phyloP scores from a whole-genome alignment of 2,113 vertebrate genomes.

The Corythornis madagascariensis region DNA sequence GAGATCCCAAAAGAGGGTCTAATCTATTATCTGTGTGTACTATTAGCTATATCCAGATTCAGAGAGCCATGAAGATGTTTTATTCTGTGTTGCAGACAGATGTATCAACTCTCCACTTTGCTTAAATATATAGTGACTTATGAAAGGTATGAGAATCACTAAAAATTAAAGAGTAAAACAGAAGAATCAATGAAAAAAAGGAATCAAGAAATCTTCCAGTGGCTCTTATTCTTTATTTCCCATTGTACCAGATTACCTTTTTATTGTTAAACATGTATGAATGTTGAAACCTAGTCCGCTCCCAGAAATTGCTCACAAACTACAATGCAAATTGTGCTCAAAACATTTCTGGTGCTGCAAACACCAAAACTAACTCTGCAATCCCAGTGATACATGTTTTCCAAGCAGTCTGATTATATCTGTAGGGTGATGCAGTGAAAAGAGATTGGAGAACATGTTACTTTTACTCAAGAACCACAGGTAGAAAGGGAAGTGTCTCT shows the following conservation, averaged over 20 bases:
- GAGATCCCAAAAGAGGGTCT: neutral
- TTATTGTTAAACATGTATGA: neutral
- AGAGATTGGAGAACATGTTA: neutral
- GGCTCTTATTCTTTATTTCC: neutral
- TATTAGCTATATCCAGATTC: neutral
- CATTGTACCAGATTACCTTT: neutral
- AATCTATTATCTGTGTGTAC: neutral
- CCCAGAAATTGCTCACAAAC: neutral
- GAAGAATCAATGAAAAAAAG: neutral
- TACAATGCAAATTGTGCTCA: neutral
- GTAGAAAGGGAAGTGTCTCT: neutral
- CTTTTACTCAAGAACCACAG: neutral
- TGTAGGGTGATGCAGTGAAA: neutral
- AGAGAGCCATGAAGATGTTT: neutral
- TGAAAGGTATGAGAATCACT: neutral
- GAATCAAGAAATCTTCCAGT: neutral
- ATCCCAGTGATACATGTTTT: neutral
- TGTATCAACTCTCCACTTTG: fast-evolving
- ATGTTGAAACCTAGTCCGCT: neutral
- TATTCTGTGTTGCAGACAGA: neutral
- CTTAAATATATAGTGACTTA: neutral
- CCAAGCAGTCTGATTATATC: neutral
- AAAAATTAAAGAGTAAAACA: neutral
- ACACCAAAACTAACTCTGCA: neutral
- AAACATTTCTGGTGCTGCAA: neutral